phyloP scores from a whole-genome alignment of 1,140 invertebrate genomes.

The Dysdera silvatica region DNA sequence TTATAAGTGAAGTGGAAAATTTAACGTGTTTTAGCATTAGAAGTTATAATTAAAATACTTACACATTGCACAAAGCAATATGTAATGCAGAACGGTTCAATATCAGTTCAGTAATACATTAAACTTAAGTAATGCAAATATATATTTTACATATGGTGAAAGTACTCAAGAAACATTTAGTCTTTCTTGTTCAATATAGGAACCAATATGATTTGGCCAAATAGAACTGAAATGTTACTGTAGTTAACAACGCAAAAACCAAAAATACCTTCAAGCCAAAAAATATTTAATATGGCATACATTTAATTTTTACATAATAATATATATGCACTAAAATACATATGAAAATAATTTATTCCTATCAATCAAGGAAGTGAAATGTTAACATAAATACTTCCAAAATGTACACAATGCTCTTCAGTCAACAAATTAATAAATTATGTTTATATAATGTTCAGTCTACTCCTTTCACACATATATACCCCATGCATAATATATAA shows the following conservation, averaged over 20 bases:
- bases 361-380: not conserved
- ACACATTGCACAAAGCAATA: not conserved
- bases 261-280: not conserved
- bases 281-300: not conserved
- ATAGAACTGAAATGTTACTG: not conserved
- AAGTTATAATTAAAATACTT: too few species aligned
- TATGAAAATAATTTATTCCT: not conserved
- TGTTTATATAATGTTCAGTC: not conserved
- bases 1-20: too few species aligned
- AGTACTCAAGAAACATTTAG: not conserved
- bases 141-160: slow-evolving; percentile 2
- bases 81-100: not conserved
- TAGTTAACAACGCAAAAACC: not conserved
- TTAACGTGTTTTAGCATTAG: too few species aligned
- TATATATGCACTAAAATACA: not conserved
- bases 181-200: not conserved
- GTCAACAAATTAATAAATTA: not conserved
- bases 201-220: not conserved
- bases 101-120: not conserved
- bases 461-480: not conserved
- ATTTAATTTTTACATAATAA: not conserved
- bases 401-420: not conserved
- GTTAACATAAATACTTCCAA: not conserved
- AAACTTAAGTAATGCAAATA: not conserved
- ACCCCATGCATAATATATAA: not conserved